These are phyloP conservation scores for Charadrius vociferus DNA, from an alignment of 2,113 vertebrate genomes.

Conservation along the genomic window DNA sequence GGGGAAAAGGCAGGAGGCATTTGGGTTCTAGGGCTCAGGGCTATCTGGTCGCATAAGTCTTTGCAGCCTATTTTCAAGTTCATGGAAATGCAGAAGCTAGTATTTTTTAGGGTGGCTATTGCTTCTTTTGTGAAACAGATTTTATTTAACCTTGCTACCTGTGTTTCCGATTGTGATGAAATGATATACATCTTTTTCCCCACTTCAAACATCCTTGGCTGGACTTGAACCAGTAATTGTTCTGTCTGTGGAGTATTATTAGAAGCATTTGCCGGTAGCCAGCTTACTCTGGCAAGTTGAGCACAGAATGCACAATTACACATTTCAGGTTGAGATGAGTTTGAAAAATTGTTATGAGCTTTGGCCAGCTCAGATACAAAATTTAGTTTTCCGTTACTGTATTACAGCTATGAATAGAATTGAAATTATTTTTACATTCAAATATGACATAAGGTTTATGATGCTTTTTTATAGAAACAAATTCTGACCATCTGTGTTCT, in stretches of 20 bases:
- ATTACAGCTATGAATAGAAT: neutral
- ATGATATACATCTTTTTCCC: neutral
- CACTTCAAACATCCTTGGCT: neutral
- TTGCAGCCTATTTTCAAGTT: neutral
- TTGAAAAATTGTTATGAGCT: neutral
- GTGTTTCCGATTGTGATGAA: neutral
- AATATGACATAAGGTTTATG: neutral
- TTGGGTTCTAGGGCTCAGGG: neutral
- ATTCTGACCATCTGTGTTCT: neutral
- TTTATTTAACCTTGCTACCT: neutral
- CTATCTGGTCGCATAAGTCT: neutral
- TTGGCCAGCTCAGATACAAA: neutral
- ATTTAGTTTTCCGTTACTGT: neutral
- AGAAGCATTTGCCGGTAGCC: neutral
- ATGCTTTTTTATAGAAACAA: neutral
- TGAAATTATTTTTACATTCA: neutral
- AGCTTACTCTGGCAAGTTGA: neutral
- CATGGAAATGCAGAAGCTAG: neutral
- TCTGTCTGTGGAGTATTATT: conserved; percentile 3
- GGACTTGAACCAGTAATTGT: conserved; percentile 3
- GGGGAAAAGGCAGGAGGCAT: neutral
- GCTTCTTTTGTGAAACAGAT: neutral
- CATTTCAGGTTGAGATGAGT: neutral
- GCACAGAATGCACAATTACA: neutral
- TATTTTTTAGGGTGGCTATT: neutral